Evolutionary conservation across 2,888 invertebrate species (phyloP).

Genomic region (Lepidonotus clava): DNA sequence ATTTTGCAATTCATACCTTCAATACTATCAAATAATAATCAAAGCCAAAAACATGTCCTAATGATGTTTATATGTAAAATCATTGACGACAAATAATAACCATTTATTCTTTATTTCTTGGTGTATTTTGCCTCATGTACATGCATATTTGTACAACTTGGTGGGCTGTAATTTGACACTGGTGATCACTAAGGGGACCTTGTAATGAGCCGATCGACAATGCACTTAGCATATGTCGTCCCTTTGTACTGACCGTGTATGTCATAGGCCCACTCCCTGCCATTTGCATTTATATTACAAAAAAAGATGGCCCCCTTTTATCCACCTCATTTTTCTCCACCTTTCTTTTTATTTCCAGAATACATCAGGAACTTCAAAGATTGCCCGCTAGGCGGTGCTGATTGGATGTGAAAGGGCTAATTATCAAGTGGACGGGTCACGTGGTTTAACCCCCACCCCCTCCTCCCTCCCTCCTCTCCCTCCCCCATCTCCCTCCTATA

Average conservation of each 20-base stretch:
- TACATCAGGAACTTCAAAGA: constrained; percentile 20
- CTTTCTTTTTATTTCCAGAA: neutral
- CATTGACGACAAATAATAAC: too few relatives aligned
- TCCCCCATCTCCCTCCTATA: neutral
- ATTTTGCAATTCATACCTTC: too few relatives aligned
- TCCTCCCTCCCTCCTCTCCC: neutral
- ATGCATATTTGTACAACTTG: too few relatives aligned
- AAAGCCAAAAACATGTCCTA: too few relatives aligned
- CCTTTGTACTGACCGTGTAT: neutral
- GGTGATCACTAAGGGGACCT: too few relatives aligned
- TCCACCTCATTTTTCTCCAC: neutral
- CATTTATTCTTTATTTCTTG: too few relatives aligned
- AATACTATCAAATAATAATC: too few relatives aligned
- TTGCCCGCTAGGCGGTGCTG: neutral
- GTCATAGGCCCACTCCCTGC: neutral
- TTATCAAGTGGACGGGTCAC: neutral
- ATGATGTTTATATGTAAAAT: too few relatives aligned
- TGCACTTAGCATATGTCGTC: neutral
- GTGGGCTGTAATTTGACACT: too few relatives aligned
- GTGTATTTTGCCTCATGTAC: too few relatives aligned
- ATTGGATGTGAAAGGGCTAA: constrained; percentile 28
- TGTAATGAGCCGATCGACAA: neutral
- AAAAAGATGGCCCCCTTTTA: neutral
- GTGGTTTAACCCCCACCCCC: neutral
- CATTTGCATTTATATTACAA: constrained; percentile 42